Evolutionary conservation across 2,888 invertebrate species (phyloP), one percentile per base, ranked within the genome.

Genomic region (Conistra vaccinii): DNA sequence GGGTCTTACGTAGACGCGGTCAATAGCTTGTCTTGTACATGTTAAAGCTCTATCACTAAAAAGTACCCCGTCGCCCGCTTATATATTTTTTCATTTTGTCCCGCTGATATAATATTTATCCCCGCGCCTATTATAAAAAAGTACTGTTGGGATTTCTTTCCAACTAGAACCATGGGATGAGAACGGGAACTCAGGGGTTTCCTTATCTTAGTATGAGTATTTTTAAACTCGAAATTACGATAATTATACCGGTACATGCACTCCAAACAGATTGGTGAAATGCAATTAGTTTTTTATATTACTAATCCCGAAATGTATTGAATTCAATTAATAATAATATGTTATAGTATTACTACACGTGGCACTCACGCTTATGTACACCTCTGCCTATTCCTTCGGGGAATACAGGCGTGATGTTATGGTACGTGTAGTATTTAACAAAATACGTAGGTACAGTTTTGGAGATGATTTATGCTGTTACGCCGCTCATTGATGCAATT

Each of bases 401-500:
- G 9, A n/a, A 6, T 17, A 51, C 65, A 32, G n/a, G 17, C 17
- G n/a, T 66, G n/a, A 10, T 53, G n/a, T 51, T 51, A 32, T 32
- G 65, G 17, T 29, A 26, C n/a, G 32, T 53, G 66, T n/a, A 51
- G 42, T 26, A 53, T 14, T 53, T 17, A 45, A 58, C 29, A 20
- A 67, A 60, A 62, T 62, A 62, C n/a, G 29, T 14, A 53, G n/a
- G 32, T n/a, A 69, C 60, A 76, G 66, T 75, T 61, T 77, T 76
- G 35, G 68, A 72, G 35, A 74, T 48, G 26, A 35, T 73, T 67
- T 73, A 69, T 60, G 67, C 61, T 77, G 53, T 23, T 60, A 57
- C 53, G 57, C 60, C 51, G 26, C 57, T 66, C 65, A 73, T 76
- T 73, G 32, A 62, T 81, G 69, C 58, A 74, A 72, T 79, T 77